Evolutionary conservation across 2,797 vertebrate genomes (phyloP).

Genomic region (Anabacerthia variegaticeps): DNA sequence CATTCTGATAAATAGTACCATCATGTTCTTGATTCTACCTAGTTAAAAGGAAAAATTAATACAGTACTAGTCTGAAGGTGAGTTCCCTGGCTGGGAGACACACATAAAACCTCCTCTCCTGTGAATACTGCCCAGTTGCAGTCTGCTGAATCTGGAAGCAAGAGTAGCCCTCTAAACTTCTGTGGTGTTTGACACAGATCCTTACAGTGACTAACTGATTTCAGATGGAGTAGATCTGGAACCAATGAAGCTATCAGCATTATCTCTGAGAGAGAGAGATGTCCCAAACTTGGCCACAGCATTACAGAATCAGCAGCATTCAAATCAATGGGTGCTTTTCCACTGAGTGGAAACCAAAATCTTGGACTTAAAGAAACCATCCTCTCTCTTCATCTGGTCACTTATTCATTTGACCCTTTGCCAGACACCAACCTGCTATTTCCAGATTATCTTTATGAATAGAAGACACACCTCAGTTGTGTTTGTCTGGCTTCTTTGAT

Average conservation of each 20-base stretch:
- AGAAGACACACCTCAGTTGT: neutral
- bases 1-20: neutral
- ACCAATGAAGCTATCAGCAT: neutral
- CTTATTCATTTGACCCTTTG: neutral
- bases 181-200: neutral
- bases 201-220: neutral
- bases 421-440: neutral
- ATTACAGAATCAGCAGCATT: neutral
- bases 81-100: neutral
- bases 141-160: neutral
- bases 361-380: neutral
- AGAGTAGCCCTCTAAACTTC: neutral
- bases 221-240: neutral
- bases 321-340: neutral
- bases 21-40: neutral
- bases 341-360: neutral
- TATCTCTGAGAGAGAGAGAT: neutral
- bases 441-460: neutral
- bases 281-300: neutral
- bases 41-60: neutral
- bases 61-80: neutral
- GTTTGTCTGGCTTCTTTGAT: neutral
- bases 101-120: neutral
- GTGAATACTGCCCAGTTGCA: neutral
- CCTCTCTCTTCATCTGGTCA: neutral